Conservation (phyloP, 1,140 invertebrate species). For the Phthorimaea operculella region DNA sequence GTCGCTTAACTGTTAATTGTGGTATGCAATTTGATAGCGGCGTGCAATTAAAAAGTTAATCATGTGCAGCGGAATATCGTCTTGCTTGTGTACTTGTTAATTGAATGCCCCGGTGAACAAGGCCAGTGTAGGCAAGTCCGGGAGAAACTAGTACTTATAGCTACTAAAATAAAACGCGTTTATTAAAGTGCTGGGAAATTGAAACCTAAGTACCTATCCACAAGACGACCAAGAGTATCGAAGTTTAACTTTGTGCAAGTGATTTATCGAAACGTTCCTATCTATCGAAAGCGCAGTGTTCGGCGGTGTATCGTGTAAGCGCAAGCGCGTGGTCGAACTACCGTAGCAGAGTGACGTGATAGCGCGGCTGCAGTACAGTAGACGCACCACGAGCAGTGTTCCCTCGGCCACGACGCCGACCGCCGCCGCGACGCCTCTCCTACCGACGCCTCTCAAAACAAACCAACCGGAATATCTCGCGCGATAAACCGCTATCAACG, state of each 20-base stretch:
- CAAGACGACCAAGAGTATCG: too few relatives aligned
- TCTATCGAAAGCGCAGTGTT: too few relatives aligned
- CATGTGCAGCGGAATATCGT: constrained; percentile 3
- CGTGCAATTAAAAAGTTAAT: constrained; percentile 4
- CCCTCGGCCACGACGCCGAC: constrained; percentile 12
- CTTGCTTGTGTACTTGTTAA: constrained; percentile 1
- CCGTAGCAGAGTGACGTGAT: too few relatives aligned
- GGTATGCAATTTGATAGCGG: constrained; percentile 1
- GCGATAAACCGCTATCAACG: constrained; percentile 58
- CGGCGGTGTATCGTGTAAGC: not conserved
- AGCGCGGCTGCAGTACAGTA: too few relatives aligned
- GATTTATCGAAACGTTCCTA: too few relatives aligned
- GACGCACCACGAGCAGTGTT: constrained; percentile 7
- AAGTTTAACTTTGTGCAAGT: too few relatives aligned
- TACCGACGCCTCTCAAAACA: constrained; percentile 42
- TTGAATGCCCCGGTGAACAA: constrained; percentile 3
- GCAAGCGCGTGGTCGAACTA: not conserved
- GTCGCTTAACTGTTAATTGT: not conserved
- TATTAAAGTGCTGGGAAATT: too few relatives aligned
- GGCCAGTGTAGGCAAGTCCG: not conserved
- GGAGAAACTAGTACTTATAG: not conserved
- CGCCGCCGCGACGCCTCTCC: constrained; percentile 24
- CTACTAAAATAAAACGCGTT: not conserved
- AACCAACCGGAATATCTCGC: constrained; percentile 52
- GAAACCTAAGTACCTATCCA: too few relatives aligned